These are phyloP conservation scores for Therioaphis trifolii DNA, from an alignment of 2,888 invertebrate species.

Conservation along the genomic window DNA sequence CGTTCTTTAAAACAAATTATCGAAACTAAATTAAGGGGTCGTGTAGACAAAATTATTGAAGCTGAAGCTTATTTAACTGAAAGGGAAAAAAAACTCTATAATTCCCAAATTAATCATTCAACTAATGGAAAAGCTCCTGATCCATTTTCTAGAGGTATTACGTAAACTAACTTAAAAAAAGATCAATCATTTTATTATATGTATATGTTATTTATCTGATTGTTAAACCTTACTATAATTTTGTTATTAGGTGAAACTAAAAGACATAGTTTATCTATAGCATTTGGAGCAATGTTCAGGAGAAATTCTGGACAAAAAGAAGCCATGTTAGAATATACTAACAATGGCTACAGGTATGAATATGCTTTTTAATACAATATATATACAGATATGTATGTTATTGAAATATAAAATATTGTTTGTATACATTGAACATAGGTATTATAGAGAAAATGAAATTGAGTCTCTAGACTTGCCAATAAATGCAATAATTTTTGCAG, in stretches of 20 bases:
- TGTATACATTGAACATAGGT: slow-evolving; percentile 67
- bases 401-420: background rate
- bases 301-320: slow-evolving; percentile 69
- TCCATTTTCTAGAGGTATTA: slow-evolving; percentile 60
- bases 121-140: slow-evolving; percentile 15
- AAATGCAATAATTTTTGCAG: slow-evolving; percentile 90
- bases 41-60: slow-evolving; percentile 77
- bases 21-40: slow-evolving; percentile 76
- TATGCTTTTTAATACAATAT: background rate
- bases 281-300: slow-evolving; percentile 81
- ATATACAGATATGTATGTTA: too few relatives aligned
- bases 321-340: slow-evolving; percentile 61
- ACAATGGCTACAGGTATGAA: slow-evolving; percentile 57
- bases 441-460: slow-evolving; percentile 65
- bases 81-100: slow-evolving; percentile 79
- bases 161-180: background rate
- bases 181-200: too few relatives aligned
- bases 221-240: background rate
- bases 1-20: slow-evolving; percentile 86
- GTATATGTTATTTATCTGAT: too few relatives aligned
- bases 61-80: slow-evolving; percentile 83
- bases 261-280: slow-evolving; percentile 80
- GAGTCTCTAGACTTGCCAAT: slow-evolving; percentile 73
- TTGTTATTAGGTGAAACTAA: slow-evolving; percentile 70
- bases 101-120: slow-evolving; percentile 43